Conservation (phyloP, 2,888 invertebrate genomes). For the Drosophila cognata region DNA sequence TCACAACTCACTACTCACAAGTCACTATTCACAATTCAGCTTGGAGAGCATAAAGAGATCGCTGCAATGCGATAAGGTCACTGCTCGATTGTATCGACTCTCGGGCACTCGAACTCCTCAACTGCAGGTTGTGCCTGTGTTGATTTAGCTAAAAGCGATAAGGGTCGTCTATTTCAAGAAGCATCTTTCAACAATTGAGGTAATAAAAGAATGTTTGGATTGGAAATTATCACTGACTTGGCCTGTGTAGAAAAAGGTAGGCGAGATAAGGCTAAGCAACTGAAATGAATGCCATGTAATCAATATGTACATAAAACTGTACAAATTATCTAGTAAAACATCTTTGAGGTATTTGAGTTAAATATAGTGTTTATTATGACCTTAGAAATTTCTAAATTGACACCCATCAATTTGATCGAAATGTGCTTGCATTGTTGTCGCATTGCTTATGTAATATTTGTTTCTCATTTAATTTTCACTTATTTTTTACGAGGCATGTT, state of each 20-base stretch:
- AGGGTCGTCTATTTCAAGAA: conserved; percentile 24
- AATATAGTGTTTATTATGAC: background rate
- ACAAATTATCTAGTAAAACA: background rate
- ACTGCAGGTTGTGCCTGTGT: conserved; percentile 29
- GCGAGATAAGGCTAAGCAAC: conserved; percentile 9
- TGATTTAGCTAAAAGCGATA: conserved; percentile 31
- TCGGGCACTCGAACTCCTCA: conserved; percentile 21
- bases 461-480: conserved; percentile 9
- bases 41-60: conserved; percentile 1
- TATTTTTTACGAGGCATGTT: background rate
- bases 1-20: background rate
- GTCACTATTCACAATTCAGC: background rate
- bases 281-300: background rate
- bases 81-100: conserved; percentile 45
- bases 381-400: background rate
- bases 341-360: background rate
- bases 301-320: background rate
- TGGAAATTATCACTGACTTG: conserved; percentile 41
- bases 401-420: background rate
- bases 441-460: conserved; percentile 19
- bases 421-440: background rate
- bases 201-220: conserved; percentile 9
- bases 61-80: conserved; percentile 47
- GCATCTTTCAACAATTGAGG: conserved; percentile 39
- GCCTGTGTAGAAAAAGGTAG: conserved; percentile 33